These are phyloP conservation scores for Volucella inanis DNA, from an alignment of 2,888 invertebrate species.

Conservation along the genomic window DNA sequence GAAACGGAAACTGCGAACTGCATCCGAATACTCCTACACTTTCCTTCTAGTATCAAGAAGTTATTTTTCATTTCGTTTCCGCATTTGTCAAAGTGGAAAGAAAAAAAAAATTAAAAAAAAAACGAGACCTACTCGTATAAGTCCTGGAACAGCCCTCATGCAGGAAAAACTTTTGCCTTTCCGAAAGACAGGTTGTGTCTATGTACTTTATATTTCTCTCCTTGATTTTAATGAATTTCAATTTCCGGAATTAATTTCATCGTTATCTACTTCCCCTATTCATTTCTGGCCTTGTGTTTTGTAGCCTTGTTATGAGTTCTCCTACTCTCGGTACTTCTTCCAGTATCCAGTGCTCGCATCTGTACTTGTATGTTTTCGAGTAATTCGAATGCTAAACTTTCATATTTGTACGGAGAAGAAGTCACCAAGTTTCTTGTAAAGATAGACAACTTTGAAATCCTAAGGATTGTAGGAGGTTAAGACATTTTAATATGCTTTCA, in stretches of 20 bases:
- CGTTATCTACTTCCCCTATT: slow-evolving; percentile 47
- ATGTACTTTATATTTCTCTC: not conserved
- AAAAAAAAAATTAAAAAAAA: not conserved
- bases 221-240: slow-evolving; percentile 70
- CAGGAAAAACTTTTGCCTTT: slow-evolving; percentile 52
- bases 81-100: slow-evolving; percentile 31
- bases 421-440: slow-evolving; percentile 23
- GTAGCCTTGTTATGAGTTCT: slow-evolving; percentile 23
- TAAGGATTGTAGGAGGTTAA: slow-evolving; percentile 18
- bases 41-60: slow-evolving; percentile 50
- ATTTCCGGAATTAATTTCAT: slow-evolving; percentile 67
- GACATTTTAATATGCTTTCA: slow-evolving; percentile 24
- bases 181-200: slow-evolving; percentile 39
- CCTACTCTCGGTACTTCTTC: not conserved
- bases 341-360: too few relatives aligned
- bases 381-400: slow-evolving; percentile 27
- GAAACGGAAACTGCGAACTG: slow-evolving; percentile 10
- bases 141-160: slow-evolving; percentile 26
- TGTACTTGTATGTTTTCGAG: slow-evolving; percentile 3
- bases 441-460: slow-evolving; percentile 29
- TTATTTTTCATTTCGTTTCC: slow-evolving; percentile 49
- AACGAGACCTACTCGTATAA: not conserved
- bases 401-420: slow-evolving; percentile 28
- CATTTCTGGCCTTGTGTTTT: slow-evolving; percentile 18
- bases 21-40: slow-evolving; percentile 19